These are phyloP conservation scores for Magallana nippona DNA, from an alignment of 2,888 invertebrate species.

Conservation along the genomic window DNA sequence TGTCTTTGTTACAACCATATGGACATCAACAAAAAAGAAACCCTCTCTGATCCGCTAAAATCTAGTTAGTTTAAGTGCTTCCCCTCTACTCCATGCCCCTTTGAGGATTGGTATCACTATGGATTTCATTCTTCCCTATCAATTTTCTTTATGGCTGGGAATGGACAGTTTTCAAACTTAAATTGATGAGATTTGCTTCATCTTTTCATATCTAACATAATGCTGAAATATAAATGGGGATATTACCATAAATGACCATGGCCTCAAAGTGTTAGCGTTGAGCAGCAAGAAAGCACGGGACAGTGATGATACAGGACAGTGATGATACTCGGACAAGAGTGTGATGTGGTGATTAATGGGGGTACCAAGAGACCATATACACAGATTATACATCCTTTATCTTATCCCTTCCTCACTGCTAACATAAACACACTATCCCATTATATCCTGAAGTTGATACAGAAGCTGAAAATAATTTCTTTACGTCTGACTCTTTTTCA, in stretches of 20 bases:
- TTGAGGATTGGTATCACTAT: not conserved
- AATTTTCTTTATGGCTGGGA: conserved; percentile 21
- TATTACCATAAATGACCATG: conserved; percentile 10
- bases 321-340: not conserved
- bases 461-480: too few species aligned
- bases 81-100: not conserved
- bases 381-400: conserved; percentile 7
- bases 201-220: conserved; percentile 22
- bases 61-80: conserved; percentile 29
- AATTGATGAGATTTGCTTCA: conserved; percentile 31
- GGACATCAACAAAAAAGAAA: not conserved
- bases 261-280: not conserved
- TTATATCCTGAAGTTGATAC: not conserved
- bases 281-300: not conserved
- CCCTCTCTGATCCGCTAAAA: not conserved
- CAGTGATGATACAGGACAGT: not conserved
- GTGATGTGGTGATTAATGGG: conserved; percentile 6
- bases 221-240: not conserved
- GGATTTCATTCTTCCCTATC: conserved; percentile 22
- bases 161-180: not conserved
- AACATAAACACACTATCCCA: not conserved
- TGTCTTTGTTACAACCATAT: conserved; percentile 6
- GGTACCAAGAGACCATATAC: not conserved
- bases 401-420: not conserved
- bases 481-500: too few species aligned